Conservation (phyloP, 2,113 vertebrate genomes). For the Tyto alba region DNA sequence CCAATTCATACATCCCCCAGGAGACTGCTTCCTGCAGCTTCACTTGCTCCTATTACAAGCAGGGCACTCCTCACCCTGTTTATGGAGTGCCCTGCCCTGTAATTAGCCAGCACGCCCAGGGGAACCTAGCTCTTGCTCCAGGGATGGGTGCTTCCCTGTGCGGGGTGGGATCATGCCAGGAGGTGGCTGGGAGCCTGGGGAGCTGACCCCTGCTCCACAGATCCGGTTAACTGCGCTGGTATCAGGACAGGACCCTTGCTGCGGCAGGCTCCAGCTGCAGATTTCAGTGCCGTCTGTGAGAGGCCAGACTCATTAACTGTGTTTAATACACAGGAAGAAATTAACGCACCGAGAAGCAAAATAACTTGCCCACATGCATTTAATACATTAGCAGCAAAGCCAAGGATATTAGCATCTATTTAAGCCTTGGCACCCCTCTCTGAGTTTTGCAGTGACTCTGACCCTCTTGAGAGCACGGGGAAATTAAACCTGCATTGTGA, state of each 20-base stretch:
- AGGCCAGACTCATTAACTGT: neutral
- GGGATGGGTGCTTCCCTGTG: neutral
- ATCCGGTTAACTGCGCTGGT: neutral
- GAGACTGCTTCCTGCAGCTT: neutral
- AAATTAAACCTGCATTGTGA: neutral
- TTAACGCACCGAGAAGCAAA: neutral
- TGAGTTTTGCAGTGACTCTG: neutral
- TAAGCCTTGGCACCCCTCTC: neutral
- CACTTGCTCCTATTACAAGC: neutral
- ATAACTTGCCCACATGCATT: neutral
- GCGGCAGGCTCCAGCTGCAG: neutral
- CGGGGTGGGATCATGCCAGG: neutral
- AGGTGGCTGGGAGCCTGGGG: neutral
- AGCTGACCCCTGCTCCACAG: neutral
- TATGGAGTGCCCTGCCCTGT: neutral
- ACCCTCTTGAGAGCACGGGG: neutral
- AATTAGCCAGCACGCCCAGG: neutral
- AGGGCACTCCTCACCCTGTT: neutral
- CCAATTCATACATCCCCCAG: neutral
- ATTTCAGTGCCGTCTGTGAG: neutral
- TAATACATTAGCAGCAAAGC: neutral
- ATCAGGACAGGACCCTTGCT: neutral
- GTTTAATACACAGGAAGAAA: neutral
- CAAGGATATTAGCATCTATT: neutral
- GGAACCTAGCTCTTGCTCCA: neutral